Evolutionary conservation across 2,797 vertebrate species (phyloP).

Genomic region (Meda fulgida): DNA sequence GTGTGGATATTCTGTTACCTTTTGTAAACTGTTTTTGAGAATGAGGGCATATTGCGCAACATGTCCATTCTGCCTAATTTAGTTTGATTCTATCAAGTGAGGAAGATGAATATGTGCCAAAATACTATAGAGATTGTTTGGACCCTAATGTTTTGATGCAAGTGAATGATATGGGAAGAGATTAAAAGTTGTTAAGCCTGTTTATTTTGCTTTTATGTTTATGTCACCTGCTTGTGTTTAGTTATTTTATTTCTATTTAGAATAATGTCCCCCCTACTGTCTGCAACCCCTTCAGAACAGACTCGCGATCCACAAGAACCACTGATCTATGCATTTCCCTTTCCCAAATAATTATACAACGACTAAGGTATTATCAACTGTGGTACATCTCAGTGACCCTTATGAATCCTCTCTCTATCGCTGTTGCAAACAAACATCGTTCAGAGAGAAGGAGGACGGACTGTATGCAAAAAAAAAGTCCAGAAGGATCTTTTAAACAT

Average conservation of each 20-base stretch:
- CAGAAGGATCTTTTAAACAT: slow-evolving; percentile 13
- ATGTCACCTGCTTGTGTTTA: too few relatives aligned
- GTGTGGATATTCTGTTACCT: not conserved
- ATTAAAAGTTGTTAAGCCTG: not conserved
- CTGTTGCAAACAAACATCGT: slow-evolving; percentile 9
- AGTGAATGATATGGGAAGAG: not conserved
- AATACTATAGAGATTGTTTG: not conserved
- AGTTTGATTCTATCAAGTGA: not conserved
- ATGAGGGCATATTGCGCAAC: not conserved
- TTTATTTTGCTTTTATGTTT: not conserved
- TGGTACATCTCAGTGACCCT: slow-evolving; percentile 35
- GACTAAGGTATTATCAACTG: slow-evolving; percentile 46
- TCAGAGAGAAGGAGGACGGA: not conserved
- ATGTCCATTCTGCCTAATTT: not conserved
- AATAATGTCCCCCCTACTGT: not conserved
- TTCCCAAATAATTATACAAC: slow-evolving; percentile 46
- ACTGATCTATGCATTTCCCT: slow-evolving; percentile 46
- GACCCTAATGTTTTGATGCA: not conserved
- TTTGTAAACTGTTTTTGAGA: not conserved
- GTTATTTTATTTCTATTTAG: not conserved
- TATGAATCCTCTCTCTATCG: slow-evolving; percentile 1
- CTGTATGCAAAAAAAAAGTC: slow-evolving; percentile 19
- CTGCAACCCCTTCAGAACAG: not conserved
- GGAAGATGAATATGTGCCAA: not conserved
- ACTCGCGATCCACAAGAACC: slow-evolving; percentile 43